Evolutionary conservation across 1,140 invertebrate species (phyloP).

Genomic region (Leptestheria dahalacensis): DNA sequence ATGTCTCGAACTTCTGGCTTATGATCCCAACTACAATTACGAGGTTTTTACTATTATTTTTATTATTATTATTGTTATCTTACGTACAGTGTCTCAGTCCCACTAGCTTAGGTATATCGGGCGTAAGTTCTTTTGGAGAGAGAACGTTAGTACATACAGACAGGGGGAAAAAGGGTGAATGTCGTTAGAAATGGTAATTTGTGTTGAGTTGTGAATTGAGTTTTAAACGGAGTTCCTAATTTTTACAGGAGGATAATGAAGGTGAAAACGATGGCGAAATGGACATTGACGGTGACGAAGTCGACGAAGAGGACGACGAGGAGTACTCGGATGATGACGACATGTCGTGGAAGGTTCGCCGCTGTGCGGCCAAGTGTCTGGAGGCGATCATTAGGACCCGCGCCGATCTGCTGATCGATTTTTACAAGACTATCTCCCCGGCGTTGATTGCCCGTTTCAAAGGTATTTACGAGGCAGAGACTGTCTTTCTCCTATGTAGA

Average conservation of each 20-base stretch:
- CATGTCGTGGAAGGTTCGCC: slow-evolving; percentile 93
- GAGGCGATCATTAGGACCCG: slow-evolving; percentile 86
- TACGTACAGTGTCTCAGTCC: no score
- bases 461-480: no score
- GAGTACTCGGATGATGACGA: slow-evolving; percentile 98
- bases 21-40: slow-evolving; percentile 98
- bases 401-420: slow-evolving; percentile 74
- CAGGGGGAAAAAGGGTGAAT: no score
- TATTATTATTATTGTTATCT: no score
- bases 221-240: slow-evolving; percentile 37
- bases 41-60: no score
- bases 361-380: slow-evolving; percentile 91
- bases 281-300: slow-evolving; percentile 49
- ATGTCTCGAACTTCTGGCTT: slow-evolving; percentile 83
- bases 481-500: no score
- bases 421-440: slow-evolving; percentile 77
- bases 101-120: no score
- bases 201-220: not conserved
- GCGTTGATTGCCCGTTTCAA: slow-evolving; percentile 83
- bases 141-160: no score
- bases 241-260: slow-evolving; percentile 43
- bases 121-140: no score
- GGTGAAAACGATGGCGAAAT: slow-evolving; percentile 44
- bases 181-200: not conserved
- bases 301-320: slow-evolving; percentile 67